Evolutionary conservation across 1,140 invertebrate genomes (phyloP), one percentile per base, ranked within the genome.

Genomic region (Grapholita molesta): DNA sequence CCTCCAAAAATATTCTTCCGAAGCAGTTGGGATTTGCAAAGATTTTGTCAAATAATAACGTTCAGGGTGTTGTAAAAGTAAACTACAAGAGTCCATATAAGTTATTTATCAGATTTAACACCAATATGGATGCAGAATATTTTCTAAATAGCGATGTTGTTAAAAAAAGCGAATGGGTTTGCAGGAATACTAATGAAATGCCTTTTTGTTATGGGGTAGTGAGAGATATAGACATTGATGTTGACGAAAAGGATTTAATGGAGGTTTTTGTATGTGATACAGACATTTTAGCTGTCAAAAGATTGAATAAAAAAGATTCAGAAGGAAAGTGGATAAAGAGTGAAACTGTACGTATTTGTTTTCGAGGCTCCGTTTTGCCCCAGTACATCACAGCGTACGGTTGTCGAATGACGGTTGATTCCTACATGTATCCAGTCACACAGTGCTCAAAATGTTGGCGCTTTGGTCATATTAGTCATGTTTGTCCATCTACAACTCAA

Each of bases 391-490:
- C 2, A 6, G 28, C 28, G 28, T 30, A 30, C 6, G 28, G 28
- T 3, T 30, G 28, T 55, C 53, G 53, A 1, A 21, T 64, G n/a
- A 30, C 9, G 11, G 61, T 64, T 2, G 61, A 64, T 5, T 28
- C 61, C 2, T 66, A 66, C 38, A 66, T 12, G 12, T 42, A 25
- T n/a, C 64, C 64, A 28, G 64, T 66, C n/a, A 38, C 64, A 7
- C 64, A 66, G 21, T 66, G 64, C 21, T 66, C 64, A 1, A 38
- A 38, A 18, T 66, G 64, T 30, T 64, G 25, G 61, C 23, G 30
- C 3, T 64, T 28, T 32, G 61, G 30, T 9, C 61, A 64, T 33
- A 5, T 33, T 8, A 32, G 12, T 11, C 6, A n/a, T 32, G 28
- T 64, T 32, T 64, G 61, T 64, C 30, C 30, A 35, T 66, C 64